Evolutionary conservation across 2,113 vertebrate genomes (phyloP).

Genomic region (Synodontis membranacea): DNA sequence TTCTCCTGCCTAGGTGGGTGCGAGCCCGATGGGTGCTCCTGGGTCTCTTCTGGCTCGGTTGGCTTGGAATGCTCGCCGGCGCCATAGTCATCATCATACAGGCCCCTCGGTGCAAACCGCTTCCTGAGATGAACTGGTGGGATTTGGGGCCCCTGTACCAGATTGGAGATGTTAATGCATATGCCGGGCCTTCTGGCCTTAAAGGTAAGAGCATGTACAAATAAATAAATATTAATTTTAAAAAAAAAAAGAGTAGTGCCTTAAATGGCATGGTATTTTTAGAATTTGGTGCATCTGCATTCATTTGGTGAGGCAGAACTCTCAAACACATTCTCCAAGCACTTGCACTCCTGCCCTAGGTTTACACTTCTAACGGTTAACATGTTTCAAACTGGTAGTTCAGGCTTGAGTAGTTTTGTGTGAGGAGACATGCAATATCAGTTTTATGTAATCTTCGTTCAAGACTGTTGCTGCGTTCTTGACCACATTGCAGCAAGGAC

Average conservation of each 20-base stretch:
- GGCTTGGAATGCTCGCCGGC: slow-evolving; percentile 84
- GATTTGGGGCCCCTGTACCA: slow-evolving; percentile 80
- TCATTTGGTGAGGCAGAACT: neutral
- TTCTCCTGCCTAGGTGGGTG: slow-evolving; percentile 74
- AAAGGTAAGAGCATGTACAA: slow-evolving; percentile 64
- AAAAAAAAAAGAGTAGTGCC: neutral
- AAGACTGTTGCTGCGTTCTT: neutral
- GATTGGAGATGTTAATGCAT: slow-evolving; percentile 68
- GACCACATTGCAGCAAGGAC: neutral
- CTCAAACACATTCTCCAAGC: too few species aligned
- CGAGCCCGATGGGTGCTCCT: slow-evolving; percentile 81
- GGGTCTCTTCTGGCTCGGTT: slow-evolving; percentile 86
- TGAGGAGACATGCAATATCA: neutral
- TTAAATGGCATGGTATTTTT: neutral
- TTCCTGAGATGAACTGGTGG: slow-evolving; percentile 81
- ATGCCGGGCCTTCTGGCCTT: slow-evolving; percentile 65
- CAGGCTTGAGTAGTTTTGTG: neutral
- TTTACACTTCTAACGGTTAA: neutral
- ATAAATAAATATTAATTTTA: too few species aligned
- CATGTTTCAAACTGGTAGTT: too few species aligned
- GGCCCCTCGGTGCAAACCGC: slow-evolving; percentile 80
- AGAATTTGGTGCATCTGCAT: neutral
- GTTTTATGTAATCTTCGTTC: neutral
- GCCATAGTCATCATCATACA: slow-evolving; percentile 82
- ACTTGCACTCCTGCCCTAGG: neutral